A percentile compares a stretch with the other conserved stretches of the same genome.
Conservation (phyloP, 2,888 invertebrate genomes). For the Leucoptera coffeella region DNA sequence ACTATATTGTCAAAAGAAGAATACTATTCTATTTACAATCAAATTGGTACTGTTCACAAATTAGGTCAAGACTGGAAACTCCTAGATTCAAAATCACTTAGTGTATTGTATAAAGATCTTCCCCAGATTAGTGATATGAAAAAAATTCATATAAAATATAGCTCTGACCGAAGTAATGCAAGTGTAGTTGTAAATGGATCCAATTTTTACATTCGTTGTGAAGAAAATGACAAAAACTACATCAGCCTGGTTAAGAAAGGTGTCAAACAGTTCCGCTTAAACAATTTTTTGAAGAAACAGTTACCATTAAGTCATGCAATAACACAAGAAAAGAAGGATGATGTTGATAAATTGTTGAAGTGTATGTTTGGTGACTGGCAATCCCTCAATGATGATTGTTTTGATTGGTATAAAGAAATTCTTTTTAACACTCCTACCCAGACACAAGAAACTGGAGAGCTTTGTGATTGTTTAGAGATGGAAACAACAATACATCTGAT, state of each 20-base stretch:
- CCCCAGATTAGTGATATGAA: constrained; percentile 4
- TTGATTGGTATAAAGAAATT: constrained; percentile 2
- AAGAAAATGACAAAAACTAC: background rate
- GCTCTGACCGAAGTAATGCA: background rate
- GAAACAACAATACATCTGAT: too few relatives aligned
- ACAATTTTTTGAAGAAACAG: background rate
- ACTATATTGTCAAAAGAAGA: constrained; percentile 3
- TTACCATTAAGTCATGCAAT: constrained; percentile 3
- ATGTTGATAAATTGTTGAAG: constrained; percentile 2
- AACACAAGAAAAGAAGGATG: constrained; percentile 3
- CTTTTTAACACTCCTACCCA: constrained; percentile 1
- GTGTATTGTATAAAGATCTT: constrained; percentile 1
- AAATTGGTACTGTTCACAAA: constrained; percentile 3
- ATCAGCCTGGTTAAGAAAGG: background rate
- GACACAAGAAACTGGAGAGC: background rate
- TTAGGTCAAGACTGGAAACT: constrained; percentile 2
- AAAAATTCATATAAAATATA: constrained; percentile 2
- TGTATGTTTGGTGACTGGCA: constrained; percentile 2
- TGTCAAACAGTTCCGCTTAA: background rate
- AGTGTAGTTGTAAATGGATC: background rate
- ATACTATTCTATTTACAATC: constrained; percentile 3
- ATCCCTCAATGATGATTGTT: background rate
- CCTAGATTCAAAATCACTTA: constrained; percentile 3
- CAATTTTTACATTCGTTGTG: background rate
- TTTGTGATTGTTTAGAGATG: constrained; percentile 1